Evolutionary conservation across 2,113 vertebrate species (phyloP).

Genomic region (Rhinopomastus cyanomelas): DNA sequence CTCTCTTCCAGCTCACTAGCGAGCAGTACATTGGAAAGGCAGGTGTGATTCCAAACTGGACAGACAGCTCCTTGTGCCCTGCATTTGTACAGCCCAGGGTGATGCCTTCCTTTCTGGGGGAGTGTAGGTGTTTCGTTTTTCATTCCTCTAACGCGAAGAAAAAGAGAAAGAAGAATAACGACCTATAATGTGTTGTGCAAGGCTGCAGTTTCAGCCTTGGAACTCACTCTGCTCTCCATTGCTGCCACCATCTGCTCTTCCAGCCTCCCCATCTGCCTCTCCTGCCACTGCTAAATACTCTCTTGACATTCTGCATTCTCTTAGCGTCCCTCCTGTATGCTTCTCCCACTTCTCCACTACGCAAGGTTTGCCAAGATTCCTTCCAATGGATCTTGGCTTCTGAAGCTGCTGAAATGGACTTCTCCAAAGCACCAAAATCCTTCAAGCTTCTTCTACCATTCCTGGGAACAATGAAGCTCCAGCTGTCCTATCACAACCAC

Average conservation of each 20-base stretch:
- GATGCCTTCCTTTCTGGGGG: background rate
- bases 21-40: background rate
- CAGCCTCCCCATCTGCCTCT: constrained; percentile 44
- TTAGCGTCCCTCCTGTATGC: background rate
- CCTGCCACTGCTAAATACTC: background rate
- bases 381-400: background rate
- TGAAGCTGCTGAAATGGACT: background rate
- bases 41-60: accelerated
- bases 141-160: background rate
- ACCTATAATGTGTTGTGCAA: background rate
- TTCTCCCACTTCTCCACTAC: background rate
- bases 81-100: accelerated
- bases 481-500: background rate
- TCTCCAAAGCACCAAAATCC: background rate
- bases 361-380: background rate
- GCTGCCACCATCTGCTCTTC: constrained; percentile 37
- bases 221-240: background rate
- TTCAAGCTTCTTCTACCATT: background rate
- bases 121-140: background rate
- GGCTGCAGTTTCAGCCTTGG: constrained; percentile 12
- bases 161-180: background rate
- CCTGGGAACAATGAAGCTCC: accelerated
- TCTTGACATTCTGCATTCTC: background rate
- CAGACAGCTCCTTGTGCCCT: background rate
- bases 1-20: background rate